phyloP scores from a whole-genome alignment of 2,113 vertebrate genomes.

The Pelodiscus sinensis region DNA sequence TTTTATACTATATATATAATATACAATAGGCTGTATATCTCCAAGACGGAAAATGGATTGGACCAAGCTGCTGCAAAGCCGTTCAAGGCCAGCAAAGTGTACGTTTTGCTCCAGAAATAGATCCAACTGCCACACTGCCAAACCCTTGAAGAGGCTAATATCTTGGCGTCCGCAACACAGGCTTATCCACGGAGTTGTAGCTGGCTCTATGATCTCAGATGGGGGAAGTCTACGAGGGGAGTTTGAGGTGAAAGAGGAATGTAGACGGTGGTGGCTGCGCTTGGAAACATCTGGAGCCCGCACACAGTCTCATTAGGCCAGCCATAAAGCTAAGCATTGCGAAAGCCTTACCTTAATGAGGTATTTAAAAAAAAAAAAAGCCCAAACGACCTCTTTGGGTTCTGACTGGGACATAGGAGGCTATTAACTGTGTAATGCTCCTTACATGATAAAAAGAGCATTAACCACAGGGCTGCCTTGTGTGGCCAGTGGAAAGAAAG shows the following conservation, averaged over 20 bases:
- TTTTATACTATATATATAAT: fast-evolving
- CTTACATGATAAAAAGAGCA: background rate
- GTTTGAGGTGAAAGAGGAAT: background rate
- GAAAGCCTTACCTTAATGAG: background rate
- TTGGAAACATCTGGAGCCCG: conserved; percentile 36
- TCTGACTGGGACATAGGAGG: background rate
- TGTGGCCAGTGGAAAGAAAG: background rate
- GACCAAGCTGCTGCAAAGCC: background rate
- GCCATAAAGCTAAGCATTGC: background rate
- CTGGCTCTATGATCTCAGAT: background rate
- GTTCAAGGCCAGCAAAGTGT: background rate
- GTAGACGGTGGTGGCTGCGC: background rate
- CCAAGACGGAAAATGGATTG: background rate
- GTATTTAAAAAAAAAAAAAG: background rate
- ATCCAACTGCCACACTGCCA: background rate
- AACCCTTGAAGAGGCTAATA: background rate
- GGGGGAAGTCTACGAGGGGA: background rate
- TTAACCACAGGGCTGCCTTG: fast-evolving
- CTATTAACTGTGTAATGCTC: fast-evolving
- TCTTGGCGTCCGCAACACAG: background rate
- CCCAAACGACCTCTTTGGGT: background rate
- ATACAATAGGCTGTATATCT: background rate
- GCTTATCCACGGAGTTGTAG: fast-evolving
- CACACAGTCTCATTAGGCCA: background rate
- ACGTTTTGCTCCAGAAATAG: background rate